These are phyloP conservation scores for Argyrosomus regius DNA, from an alignment of 2,797 vertebrate genomes.

Conservation along the genomic window DNA sequence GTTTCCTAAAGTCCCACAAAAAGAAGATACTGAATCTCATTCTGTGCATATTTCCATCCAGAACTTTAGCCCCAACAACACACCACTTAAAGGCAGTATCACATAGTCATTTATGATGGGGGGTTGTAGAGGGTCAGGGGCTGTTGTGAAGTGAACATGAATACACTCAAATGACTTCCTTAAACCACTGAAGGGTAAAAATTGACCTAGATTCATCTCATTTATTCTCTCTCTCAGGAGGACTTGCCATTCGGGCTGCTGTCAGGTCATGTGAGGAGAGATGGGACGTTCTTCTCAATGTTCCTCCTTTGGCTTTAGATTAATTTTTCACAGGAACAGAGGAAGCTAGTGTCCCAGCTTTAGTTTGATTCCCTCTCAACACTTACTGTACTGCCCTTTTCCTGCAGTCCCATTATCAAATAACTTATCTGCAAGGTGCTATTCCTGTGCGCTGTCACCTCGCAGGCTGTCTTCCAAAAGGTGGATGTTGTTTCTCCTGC, in stretches of 20 bases:
- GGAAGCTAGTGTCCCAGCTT: slow-evolving; percentile 14
- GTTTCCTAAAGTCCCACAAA: neutral
- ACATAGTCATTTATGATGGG: slow-evolving; percentile 45
- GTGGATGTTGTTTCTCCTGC: slow-evolving; percentile 6
- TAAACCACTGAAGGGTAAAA: slow-evolving; percentile 77
- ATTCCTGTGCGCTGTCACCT: slow-evolving; percentile 1
- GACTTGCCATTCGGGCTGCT: slow-evolving; percentile 37
- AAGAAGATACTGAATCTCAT: slow-evolving; percentile 18
- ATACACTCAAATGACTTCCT: slow-evolving; percentile 48
- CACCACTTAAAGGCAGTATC: slow-evolving; percentile 21
- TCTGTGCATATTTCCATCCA: slow-evolving; percentile 40
- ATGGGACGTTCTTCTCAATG: slow-evolving; percentile 43
- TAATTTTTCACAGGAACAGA: slow-evolving; percentile 23
- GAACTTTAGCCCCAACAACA: slow-evolving; percentile 27
- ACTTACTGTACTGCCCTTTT: slow-evolving; percentile 6
- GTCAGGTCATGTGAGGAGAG: slow-evolving; percentile 74
- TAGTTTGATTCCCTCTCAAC: slow-evolving; percentile 10
- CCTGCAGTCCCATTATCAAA: slow-evolving; percentile 4
- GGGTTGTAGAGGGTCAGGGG: slow-evolving; percentile 13
- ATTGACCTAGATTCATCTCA: slow-evolving; percentile 77
- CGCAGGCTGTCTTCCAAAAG: neutral
- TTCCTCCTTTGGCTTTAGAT: slow-evolving; percentile 32
- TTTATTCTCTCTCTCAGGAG: slow-evolving; percentile 41
- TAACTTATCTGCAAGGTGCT: slow-evolving; percentile 9
- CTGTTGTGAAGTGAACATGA: slow-evolving; percentile 53